Conservation (phyloP, 1,140 invertebrate species). For the Diprion similis region DNA sequence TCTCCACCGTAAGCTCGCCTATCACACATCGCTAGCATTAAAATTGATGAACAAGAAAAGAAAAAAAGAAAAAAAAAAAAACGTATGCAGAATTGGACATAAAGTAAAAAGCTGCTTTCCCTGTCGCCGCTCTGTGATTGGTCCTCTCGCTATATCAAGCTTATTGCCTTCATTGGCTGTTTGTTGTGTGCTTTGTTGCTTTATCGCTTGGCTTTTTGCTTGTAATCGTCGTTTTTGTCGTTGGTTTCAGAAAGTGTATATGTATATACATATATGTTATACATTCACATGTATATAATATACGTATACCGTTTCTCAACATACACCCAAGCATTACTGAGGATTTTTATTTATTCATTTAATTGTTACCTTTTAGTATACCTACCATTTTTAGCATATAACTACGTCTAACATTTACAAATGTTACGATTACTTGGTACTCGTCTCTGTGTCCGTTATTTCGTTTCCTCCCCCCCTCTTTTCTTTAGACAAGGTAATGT, state of each 20-base stretch:
- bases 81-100: neutral
- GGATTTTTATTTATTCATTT: too few species aligned
- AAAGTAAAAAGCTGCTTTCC: slow-evolving; percentile 26
- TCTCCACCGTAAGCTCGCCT: slow-evolving; percentile 54
- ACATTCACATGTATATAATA: too few species aligned
- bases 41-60: slow-evolving; percentile 21
- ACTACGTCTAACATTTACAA: neutral
- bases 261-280: too few species aligned
- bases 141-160: slow-evolving; percentile 29
- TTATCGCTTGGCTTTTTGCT: slow-evolving; percentile 6
- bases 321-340: too few species aligned
- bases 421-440: neutral
- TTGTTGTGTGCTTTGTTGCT: neutral
- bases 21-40: slow-evolving; percentile 45
- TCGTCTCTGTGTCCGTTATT: neutral
- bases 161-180: neutral
- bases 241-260: neutral
- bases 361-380: too few species aligned
- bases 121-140: slow-evolving; percentile 36
- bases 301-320: too few species aligned
- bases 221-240: neutral
- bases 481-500: neutral
- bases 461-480: neutral
- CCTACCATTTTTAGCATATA: neutral
- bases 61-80: slow-evolving; percentile 24